Conservation (phyloP, 2,797 vertebrate species). For the Graptemys geographica region DNA sequence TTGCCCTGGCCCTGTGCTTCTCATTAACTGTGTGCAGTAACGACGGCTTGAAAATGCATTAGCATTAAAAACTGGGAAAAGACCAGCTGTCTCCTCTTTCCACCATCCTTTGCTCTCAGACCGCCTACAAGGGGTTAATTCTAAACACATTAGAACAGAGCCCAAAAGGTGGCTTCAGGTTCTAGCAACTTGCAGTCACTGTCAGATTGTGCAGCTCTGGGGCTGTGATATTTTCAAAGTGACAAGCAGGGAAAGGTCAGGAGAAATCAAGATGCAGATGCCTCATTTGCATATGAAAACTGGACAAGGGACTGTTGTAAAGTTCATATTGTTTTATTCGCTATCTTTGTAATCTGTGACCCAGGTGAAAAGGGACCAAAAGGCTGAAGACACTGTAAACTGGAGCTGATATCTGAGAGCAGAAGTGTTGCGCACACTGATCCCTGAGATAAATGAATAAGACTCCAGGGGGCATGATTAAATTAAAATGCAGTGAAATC, state of each 20-base stretch:
- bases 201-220: not conserved
- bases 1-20: not conserved
- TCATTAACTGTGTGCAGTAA: not conserved
- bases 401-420: slow-evolving; percentile 17
- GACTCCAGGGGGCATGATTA: slow-evolving; percentile 21
- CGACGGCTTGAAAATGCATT: not conserved
- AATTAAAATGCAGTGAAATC: slow-evolving; percentile 44
- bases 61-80: not conserved
- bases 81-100: no score
- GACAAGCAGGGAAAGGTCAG: not conserved
- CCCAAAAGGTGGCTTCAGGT: not conserved
- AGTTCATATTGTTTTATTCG: not conserved
- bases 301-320: not conserved
- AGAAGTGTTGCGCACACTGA: slow-evolving; percentile 30
- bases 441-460: slow-evolving; percentile 59
- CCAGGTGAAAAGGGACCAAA: slow-evolving; percentile 1
- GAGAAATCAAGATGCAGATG: not conserved
- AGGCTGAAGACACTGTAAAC: slow-evolving; percentile 27
- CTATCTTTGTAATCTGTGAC: not conserved
- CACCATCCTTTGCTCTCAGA: no score
- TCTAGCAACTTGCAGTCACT: not conserved
- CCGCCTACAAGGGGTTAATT: not conserved
- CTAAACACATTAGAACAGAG: not conserved
- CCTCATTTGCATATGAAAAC: not conserved
- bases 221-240: not conserved